A percentile compares a stretch with the other conserved stretches of the same genome.
Conservation (phyloP, 2,888 invertebrate species). For the Apodemia duryi region DNA sequence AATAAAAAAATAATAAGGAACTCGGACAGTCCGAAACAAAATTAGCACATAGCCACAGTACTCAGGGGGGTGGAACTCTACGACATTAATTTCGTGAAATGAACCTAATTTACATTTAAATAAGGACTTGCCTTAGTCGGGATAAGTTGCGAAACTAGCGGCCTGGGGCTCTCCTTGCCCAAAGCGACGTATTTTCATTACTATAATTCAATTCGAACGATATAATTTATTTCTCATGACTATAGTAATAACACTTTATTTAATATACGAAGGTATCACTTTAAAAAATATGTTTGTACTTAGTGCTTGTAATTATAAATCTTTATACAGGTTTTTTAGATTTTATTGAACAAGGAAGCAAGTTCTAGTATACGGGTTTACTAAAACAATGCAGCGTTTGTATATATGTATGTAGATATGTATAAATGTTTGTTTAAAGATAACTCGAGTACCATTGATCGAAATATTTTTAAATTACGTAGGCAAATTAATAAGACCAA, state of each 20-base stretch:
- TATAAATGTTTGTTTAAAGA: no score
- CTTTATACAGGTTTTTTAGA: no score
- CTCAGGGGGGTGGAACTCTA: conserved; percentile 76
- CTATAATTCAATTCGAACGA: conserved; percentile 74
- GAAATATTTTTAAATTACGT: no score
- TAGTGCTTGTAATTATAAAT: background rate
- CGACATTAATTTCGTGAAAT: conserved; percentile 93
- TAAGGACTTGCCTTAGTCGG: conserved; percentile 83
- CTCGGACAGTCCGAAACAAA: conserved; percentile 26
- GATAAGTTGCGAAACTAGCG: conserved; percentile 79
- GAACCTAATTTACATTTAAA: conserved; percentile 95
- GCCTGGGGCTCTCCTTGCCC: conserved; percentile 69
- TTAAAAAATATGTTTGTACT: conserved; percentile 4
- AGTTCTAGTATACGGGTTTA: no score
- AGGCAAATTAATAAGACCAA: no score
- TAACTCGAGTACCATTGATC: no score
- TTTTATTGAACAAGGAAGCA: no score
- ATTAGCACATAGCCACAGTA: conserved; percentile 49
- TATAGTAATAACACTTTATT: conserved; percentile 31
- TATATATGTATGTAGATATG: no score
- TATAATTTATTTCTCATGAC: conserved; percentile 41
- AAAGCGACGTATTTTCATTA: conserved; percentile 74
- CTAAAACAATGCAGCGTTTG: no score
- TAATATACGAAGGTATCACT: conserved; percentile 14
- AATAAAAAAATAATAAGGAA: background rate